phyloP scores from a whole-genome alignment of 2,113 vertebrate genomes.

The Typhlomys cinereus region DNA sequence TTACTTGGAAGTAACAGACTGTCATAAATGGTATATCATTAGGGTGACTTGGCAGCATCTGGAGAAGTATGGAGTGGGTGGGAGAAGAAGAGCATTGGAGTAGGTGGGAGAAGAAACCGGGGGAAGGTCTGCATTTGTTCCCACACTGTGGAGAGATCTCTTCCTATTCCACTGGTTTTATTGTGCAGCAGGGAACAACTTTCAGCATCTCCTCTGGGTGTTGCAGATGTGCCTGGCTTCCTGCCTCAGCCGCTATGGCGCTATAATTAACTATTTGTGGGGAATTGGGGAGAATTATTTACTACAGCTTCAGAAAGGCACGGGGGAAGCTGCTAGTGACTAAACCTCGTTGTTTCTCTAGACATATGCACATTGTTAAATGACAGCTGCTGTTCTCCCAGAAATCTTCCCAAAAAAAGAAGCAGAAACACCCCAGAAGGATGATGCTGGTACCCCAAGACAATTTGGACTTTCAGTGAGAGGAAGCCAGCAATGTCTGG shows the following conservation, averaged over 20 bases:
- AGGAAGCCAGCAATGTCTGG: neutral
- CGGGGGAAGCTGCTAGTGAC: constrained; percentile 49
- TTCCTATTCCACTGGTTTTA: constrained; percentile 46
- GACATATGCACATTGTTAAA: constrained; percentile 49
- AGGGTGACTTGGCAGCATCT: neutral
- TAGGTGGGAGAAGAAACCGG: neutral
- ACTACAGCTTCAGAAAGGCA: constrained; percentile 48
- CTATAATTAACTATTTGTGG: constrained; percentile 73
- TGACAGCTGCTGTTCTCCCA: neutral
- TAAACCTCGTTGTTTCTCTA: constrained; percentile 35
- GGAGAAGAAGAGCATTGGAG: too few species aligned
- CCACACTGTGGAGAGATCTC: constrained; percentile 10
- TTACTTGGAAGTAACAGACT: neutral
- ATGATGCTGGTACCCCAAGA: neutral
- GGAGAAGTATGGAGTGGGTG: neutral
- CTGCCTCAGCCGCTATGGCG: constrained; percentile 23
- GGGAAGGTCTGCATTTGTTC: neutral
- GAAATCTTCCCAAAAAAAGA: neutral
- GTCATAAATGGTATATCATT: neutral
- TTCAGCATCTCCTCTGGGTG: constrained; percentile 43
- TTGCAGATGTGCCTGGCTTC: constrained; percentile 65
- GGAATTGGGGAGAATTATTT: constrained; percentile 46
- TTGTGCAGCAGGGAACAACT: constrained; percentile 16
- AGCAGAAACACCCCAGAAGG: neutral
- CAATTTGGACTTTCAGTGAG: neutral